These are phyloP conservation scores for Nowickia ferox DNA, from an alignment of 2,888 invertebrate species.

Conservation along the genomic window DNA sequence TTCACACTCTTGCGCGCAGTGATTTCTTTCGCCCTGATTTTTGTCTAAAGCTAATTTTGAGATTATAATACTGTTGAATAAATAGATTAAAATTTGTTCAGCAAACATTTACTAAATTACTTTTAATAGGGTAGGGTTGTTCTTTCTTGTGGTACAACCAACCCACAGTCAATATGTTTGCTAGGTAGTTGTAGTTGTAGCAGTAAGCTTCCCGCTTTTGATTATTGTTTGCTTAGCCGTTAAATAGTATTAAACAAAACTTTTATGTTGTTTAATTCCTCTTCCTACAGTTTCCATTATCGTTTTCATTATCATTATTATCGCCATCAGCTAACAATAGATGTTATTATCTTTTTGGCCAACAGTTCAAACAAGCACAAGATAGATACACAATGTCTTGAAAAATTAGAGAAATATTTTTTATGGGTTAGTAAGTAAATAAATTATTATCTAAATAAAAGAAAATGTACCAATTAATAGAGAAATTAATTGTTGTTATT, in stretches of 20 bases:
- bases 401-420: conserved; percentile 31
- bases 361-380: conserved; percentile 26
- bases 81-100: conserved; percentile 56
- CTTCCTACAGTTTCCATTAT: conserved; percentile 65
- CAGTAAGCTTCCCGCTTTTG: conserved; percentile 31
- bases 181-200: conserved; percentile 21
- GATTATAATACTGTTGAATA: conserved; percentile 68
- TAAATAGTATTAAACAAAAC: conserved; percentile 81
- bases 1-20: conserved; percentile 61
- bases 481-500: conserved; percentile 15
- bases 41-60: conserved; percentile 66
- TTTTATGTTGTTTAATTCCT: conserved; percentile 73
- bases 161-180: conserved; percentile 58
- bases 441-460: conserved; percentile 8
- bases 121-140: conserved; percentile 22
- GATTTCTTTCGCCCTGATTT: conserved; percentile 24
- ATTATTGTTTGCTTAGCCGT: conserved; percentile 82
- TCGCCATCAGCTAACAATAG: conserved; percentile 55
- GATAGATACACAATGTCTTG: neutral
- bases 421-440: neutral
- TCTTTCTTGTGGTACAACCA: conserved; percentile 27
- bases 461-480: neutral
- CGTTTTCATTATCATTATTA: conserved; percentile 43
- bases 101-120: conserved; percentile 17
- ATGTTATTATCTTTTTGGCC: conserved; percentile 55